Conservation (phyloP, 2,888 invertebrate species). For the Rhagonycha fulva region DNA sequence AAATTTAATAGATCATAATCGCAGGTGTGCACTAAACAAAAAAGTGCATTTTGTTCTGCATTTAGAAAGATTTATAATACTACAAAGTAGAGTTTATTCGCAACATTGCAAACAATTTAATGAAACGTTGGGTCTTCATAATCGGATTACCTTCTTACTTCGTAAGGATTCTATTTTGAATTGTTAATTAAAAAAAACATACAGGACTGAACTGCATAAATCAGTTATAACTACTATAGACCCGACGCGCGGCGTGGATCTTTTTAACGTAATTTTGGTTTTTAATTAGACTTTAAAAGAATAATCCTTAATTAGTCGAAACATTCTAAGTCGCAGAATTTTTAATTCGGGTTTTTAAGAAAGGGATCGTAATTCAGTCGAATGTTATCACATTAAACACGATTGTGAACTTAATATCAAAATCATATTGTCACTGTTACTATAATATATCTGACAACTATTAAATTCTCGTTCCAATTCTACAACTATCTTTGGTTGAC, state of each 20-base stretch:
- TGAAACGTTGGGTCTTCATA: neutral
- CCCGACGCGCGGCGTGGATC: neutral
- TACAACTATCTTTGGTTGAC: neutral
- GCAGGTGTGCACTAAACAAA: too few relatives aligned
- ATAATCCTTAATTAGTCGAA: too few relatives aligned
- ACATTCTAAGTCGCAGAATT: too few relatives aligned
- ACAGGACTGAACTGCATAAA: neutral
- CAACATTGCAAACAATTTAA: neutral
- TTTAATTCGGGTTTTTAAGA: too few relatives aligned
- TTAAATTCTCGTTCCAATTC: conserved; percentile 9
- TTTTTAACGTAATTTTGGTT: neutral
- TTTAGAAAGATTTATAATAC: neutral
- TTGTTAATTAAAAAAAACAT: neutral
- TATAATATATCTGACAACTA: conserved; percentile 6
- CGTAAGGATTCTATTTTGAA: neutral
- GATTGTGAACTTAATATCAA: neutral
- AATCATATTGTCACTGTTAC: conserved; percentile 8
- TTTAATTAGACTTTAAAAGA: too few relatives aligned
- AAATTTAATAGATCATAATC: too few relatives aligned
- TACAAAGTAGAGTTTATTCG: neutral
- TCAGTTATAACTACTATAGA: neutral
- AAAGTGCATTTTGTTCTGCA: too few relatives aligned
- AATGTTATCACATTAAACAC: neutral
- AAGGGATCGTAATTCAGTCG: neutral
- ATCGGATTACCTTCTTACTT: neutral